Evolutionary conservation across 2,888 invertebrate species (phyloP), one percentile per base, ranked within the genome.

Genomic region (Volucella inflata): DNA sequence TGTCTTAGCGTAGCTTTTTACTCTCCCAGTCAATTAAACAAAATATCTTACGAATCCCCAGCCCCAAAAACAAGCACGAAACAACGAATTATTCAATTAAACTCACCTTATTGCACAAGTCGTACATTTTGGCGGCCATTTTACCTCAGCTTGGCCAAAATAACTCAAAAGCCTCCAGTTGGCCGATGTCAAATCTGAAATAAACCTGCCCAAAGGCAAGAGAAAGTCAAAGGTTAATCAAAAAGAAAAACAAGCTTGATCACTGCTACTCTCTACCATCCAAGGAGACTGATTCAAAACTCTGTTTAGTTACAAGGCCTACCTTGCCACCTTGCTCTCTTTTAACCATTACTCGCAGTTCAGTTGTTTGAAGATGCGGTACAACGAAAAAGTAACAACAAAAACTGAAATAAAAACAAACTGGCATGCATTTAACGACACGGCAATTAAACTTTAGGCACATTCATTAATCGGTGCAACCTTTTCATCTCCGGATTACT

Each of bases 371-470:
- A 59, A 42, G 30, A 30, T 30, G 30, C 4, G 30, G 30, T 30
- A 30, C 30, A 53, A 21, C 17, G 21, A 55, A 42, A 74, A 30
- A 14, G 2, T 21, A 2, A 38, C 42, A 51, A 14, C 62, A 30
- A 55, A 30, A 30, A 30, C 30, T n/a, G 57, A 65, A 17, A 57
- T 6, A 57, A 21, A 53, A 60, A 30, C 62, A 48, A 42, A 77
- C 62, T 75, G 79, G 75, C 64, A 60, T 84, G 84, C 75, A 76
- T 85, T 85, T 85, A 72, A 85, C 71, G 85, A 80, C 80, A 77
- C 76, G 85, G 81, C 85, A 85, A 81, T 85, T 81, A 85, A 85
- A 77, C 76, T 81, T 67, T 44, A 80, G 75, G 67, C 72, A 53
- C 84, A 76, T 80, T 76, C 72, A 67, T 76, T 72, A 81, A 80